phyloP scores from a whole-genome alignment of 1,140 invertebrate genomes.

The Magallana ariakensis region DNA sequence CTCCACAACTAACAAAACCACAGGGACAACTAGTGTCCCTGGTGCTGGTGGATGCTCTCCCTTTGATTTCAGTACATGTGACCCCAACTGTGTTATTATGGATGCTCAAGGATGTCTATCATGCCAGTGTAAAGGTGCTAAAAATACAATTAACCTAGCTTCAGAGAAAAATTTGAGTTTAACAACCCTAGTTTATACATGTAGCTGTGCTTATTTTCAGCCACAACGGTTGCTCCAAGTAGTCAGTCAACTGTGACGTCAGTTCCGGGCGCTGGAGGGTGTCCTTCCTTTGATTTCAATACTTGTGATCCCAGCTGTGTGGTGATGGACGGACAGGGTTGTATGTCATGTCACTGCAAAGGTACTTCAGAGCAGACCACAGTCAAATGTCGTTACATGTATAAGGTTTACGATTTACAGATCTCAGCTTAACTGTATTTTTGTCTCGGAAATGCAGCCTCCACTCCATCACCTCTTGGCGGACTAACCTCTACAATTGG shows the following conservation, averaged over 20 bases:
- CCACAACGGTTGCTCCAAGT: neutral
- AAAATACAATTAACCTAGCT: too few species aligned
- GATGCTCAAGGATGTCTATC: slow-evolving; percentile 4
- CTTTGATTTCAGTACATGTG: slow-evolving; percentile 40
- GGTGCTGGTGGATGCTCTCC: slow-evolving; percentile 23
- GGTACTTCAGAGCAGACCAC: neutral
- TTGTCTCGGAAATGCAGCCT: too few species aligned
- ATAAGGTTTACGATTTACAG: too few species aligned
- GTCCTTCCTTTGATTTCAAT: slow-evolving; percentile 27
- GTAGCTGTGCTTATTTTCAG: neutral
- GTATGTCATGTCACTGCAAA: slow-evolving; percentile 38
- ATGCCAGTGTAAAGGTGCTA: neutral
- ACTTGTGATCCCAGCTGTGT: slow-evolving; percentile 41
- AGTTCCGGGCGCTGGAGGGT: slow-evolving; percentile 22
- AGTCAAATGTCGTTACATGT: too few species aligned
- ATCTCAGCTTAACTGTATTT: too few species aligned
- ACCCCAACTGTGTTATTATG: slow-evolving; percentile 40
- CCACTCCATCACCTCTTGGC: neutral
- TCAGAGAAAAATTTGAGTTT: too few species aligned
- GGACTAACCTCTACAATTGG: neutral
- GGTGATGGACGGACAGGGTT: slow-evolving; percentile 20
- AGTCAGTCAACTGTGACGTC: neutral
- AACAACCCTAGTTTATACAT: too few species aligned
- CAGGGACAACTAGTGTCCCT: neutral
- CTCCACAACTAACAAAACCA: too few species aligned